Conservation (phyloP, 2,797 vertebrate genomes). For the Lithobates sylvaticus region DNA sequence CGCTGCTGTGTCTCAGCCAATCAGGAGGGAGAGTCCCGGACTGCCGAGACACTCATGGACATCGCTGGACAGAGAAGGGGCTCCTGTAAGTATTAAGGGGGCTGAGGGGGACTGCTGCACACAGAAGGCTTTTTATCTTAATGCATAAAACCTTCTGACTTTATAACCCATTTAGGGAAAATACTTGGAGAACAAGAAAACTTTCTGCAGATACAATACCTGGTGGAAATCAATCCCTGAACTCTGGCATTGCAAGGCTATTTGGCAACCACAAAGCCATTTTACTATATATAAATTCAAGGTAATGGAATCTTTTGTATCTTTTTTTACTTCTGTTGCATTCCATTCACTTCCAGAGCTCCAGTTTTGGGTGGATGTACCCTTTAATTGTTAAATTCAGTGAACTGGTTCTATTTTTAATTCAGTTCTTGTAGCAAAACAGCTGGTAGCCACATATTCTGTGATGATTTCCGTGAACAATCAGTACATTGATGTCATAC, state of each 20-base stretch:
- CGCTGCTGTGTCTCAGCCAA: too few species aligned
- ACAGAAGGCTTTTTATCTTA: too few species aligned
- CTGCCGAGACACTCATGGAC: too few species aligned
- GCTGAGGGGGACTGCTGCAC: too few species aligned
- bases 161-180: too few species aligned
- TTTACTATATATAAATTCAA: background rate
- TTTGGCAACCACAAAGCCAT: background rate
- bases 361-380: background rate
- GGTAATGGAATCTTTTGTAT: background rate
- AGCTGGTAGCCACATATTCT: slow-evolving; percentile 28
- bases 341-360: background rate
- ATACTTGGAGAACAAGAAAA: too few species aligned
- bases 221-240: too few species aligned
- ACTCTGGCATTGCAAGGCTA: background rate
- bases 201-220: too few species aligned
- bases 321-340: background rate
- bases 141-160: too few species aligned
- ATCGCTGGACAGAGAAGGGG: too few species aligned
- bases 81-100: too few species aligned
- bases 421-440: slow-evolving; percentile 13
- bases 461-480: slow-evolving; percentile 21
- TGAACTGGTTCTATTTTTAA: background rate
- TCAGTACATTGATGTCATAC: slow-evolving; percentile 19
- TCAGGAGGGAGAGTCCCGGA: too few species aligned
- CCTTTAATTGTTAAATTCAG: slow-evolving; percentile 8